phyloP scores from a whole-genome alignment of 2,888 invertebrate species.

The Physocephala rufipes region DNA sequence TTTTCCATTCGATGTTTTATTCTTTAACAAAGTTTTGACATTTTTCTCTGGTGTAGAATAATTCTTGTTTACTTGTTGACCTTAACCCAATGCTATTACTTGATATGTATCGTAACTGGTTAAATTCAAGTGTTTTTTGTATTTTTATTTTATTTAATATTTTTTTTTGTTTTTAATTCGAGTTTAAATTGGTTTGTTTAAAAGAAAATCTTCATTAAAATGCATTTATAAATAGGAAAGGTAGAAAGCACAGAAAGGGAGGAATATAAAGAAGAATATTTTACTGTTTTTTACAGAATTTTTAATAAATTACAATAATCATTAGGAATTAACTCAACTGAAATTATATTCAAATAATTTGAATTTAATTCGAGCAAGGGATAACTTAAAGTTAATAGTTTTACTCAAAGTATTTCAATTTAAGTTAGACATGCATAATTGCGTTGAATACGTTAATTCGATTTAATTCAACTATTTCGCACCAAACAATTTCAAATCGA shows the following conservation, averaged over 20 bases:
- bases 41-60: not conserved
- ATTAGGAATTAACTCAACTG: not conserved
- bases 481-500: too few relatives aligned
- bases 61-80: slow-evolving; percentile 55
- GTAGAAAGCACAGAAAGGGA: too few relatives aligned
- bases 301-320: slow-evolving; percentile 5
- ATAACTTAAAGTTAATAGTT: too few relatives aligned
- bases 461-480: too few relatives aligned
- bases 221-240: too few relatives aligned
- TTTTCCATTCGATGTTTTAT: slow-evolving; percentile 43
- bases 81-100: slow-evolving; percentile 61
- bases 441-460: too few relatives aligned
- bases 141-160: not conserved
- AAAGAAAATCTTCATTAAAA: too few relatives aligned
- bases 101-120: slow-evolving; percentile 39
- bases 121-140: slow-evolving; percentile 29
- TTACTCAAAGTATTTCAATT: too few relatives aligned
- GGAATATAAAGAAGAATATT: not conserved
- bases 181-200: too few relatives aligned
- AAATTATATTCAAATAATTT: not conserved
- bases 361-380: too few relatives aligned
- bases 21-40: slow-evolving; percentile 45
- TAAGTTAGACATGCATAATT: too few relatives aligned
- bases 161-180: too few relatives aligned
- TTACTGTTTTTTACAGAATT: slow-evolving; percentile 7